Percentiles rank a stretch among this genome's conserved stretches.
These are phyloP conservation scores for Drosophila tristis DNA, from an alignment of 1,140 invertebrate genomes.

Conservation along the genomic window DNA sequence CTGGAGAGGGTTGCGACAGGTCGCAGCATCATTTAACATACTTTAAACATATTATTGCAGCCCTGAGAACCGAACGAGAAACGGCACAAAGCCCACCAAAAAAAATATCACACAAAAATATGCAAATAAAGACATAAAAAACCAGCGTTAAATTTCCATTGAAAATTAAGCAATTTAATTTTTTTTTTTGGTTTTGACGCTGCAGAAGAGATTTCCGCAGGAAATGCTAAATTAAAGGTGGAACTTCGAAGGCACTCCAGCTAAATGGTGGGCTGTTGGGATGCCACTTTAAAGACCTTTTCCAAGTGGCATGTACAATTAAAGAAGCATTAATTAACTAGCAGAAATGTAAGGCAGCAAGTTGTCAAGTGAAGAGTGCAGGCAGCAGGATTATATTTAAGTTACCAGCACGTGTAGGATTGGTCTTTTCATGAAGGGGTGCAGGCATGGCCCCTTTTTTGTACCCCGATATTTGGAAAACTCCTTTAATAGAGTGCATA, in stretches of 20 bases:
- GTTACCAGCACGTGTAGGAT: too few species aligned
- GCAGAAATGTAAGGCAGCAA: too few species aligned
- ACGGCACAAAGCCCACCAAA: conserved; percentile 55
- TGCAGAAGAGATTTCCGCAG: conserved; percentile 20
- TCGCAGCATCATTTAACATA: conserved; percentile 68
- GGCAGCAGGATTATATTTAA: too few species aligned
- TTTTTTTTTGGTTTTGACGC: conserved; percentile 21
- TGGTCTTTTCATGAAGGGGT: too few species aligned
- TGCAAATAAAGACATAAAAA: conserved; percentile 9
- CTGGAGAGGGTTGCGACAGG: conserved; percentile 18
- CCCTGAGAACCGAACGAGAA: conserved; percentile 39
- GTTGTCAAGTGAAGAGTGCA: too few species aligned
- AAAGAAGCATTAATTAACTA: too few species aligned
- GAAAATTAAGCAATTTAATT: conserved; percentile 45
- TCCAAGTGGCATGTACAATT: too few species aligned
- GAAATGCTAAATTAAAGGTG: conserved; percentile 13
- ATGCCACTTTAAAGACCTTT: too few species aligned
- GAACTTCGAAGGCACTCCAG: conserved; percentile 10
- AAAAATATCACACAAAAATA: conserved; percentile 22
- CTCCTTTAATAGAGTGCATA: too few species aligned
- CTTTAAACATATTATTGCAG: conserved; percentile 74
- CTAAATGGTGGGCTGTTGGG: background rate
- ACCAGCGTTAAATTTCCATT: conserved; percentile 35
- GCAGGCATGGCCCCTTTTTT: too few species aligned
- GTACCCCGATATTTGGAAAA: too few species aligned